Evolutionary conservation across 2,113 vertebrate species (phyloP).

Genomic region (Acinonyx jubatus): DNA sequence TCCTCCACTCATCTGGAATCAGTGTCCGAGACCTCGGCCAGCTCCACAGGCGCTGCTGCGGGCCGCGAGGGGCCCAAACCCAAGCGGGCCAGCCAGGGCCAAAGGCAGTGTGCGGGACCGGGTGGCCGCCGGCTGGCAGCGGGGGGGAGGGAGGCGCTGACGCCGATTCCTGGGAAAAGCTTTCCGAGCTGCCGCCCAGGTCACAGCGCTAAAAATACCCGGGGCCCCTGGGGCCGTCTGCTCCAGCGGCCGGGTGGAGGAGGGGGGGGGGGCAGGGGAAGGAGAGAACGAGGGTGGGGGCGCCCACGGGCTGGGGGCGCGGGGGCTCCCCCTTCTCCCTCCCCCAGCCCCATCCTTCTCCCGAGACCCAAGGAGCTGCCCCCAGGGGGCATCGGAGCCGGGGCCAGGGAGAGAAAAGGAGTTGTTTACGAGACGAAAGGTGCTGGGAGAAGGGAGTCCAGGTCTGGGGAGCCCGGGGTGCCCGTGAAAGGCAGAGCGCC

Average conservation of each 20-base stretch:
- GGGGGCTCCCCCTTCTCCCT: neutral
- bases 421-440: constrained; percentile 57
- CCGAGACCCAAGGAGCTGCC: neutral
- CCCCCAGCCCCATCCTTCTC: neutral
- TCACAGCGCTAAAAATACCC: constrained; percentile 80
- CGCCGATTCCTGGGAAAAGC: constrained; percentile 67
- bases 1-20: neutral
- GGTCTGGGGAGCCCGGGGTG: neutral
- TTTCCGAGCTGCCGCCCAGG: constrained; percentile 74
- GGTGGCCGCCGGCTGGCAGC: neutral
- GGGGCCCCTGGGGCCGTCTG: constrained; percentile 56
- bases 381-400: neutral
- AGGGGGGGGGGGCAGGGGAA: neutral
- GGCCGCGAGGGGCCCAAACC: neutral
- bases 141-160: constrained; percentile 50
- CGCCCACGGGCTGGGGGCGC: neutral
- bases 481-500: constrained; percentile 36
- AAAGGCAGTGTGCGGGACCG: neutral
- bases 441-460: neutral
- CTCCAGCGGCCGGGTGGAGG: neutral
- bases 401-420: neutral
- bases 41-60: neutral
- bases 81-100: neutral
- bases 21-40: neutral
- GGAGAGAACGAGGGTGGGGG: neutral